Evolutionary conservation across 37 sponge, comb jelly and placozoan species (phyloP).

Genomic region (Chondrosia reniformis): DNA sequence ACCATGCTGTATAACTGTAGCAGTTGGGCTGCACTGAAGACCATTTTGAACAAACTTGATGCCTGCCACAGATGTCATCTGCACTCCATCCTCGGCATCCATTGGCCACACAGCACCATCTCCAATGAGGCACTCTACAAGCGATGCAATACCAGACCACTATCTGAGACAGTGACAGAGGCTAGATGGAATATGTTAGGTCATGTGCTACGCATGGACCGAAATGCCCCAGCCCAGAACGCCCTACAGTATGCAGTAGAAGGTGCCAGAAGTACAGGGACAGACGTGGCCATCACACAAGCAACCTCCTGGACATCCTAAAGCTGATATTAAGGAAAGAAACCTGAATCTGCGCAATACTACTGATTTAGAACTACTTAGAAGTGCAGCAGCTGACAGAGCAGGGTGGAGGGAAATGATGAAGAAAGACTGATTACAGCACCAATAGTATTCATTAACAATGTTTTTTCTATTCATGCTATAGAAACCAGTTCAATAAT

Average conservation of each 20-base stretch:
- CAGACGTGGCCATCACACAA: not conserved
- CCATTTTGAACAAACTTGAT: not conserved
- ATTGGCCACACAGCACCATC: not conserved
- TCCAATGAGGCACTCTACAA: slow-evolving; percentile 1
- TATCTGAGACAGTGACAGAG: not conserved
- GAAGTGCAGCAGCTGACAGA: slow-evolving; percentile 5
- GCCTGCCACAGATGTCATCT: not conserved
- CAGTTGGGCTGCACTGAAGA: slow-evolving; percentile 1
- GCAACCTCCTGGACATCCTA: not conserved
- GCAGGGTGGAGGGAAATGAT: slow-evolving; percentile 7
- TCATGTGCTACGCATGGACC: not conserved
- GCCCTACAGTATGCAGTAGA: not conserved
- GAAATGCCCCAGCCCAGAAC: not conserved
- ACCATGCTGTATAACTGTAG: not conserved
- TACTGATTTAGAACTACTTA: too few relatives aligned
- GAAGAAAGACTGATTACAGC: too few relatives aligned
- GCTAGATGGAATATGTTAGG: not conserved
- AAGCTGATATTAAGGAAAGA: not conserved
- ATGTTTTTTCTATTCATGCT: not conserved
- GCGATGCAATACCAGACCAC: not conserved
- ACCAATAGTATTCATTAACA: too few relatives aligned
- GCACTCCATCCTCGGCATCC: not conserved
- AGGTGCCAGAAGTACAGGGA: not conserved
- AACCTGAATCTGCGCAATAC: too few relatives aligned
- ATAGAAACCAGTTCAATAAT: not conserved